Evolutionary conservation across 2,797 vertebrate species (phyloP), one percentile per base, ranked within the genome.

Genomic region (Bradypus variegatus): DNA sequence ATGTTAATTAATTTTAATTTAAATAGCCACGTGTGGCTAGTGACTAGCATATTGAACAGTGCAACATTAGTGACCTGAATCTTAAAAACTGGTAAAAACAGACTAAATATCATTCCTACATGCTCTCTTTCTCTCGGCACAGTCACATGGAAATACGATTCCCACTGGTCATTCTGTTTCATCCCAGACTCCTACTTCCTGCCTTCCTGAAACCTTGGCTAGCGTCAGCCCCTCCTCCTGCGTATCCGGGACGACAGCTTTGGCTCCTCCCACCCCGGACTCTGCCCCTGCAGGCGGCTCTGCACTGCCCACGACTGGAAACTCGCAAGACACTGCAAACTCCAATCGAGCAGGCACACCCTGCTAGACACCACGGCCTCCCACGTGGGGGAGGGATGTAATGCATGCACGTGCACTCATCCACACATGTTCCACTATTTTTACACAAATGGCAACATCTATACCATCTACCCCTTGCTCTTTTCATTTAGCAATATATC

Each of bases 341-440:
- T 23, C 14, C 36, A 10, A 21, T 5, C 41, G 65, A 58, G 41
- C 50, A 3, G 2, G 3, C 72, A 55, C 2, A 13, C 60, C 29
- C 53, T 23, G 88, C 50, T 8, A 27, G 31, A 14, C 38, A 2
- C 29, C 70, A 18, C 6, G 0, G 41, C 62, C 76, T 55, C n/a
- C 81, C 21, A 29, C 18, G 16, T 21, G 55, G 55, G 48, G 53
- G 9, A 14, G 18, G 10, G 8, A 31, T 6, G 45, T 23, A 23
- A 18, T 12, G 1, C 0, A 0, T 23, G 25, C 19, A n/a, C 5
- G 2, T 0, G 1, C 25, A 1, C 3, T 18, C 60, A 62, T 18
- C 2, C 36, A 13, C 13, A 2, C 1, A 16, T 0, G 16, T 27
- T 25, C 29, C n/a, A 23, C 29, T 18, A 25, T 69, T 50, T 50